phyloP scores from a whole-genome alignment of 1,140 invertebrate species.

The Drosophila serrata region DNA sequence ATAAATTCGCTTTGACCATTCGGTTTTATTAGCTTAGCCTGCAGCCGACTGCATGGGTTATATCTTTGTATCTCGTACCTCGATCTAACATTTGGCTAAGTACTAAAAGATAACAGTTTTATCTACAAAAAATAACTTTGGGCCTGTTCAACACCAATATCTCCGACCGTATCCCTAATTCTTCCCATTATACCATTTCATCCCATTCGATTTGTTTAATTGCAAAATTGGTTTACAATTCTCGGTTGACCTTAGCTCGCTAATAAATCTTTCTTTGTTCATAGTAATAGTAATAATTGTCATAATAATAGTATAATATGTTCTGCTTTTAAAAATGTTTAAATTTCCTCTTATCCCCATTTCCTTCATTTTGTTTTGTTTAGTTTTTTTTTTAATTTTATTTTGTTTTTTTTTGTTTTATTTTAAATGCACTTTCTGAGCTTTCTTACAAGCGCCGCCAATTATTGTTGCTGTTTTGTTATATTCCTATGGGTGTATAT shows the following conservation, averaged over 20 bases:
- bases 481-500: constrained; percentile 45
- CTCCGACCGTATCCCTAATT: constrained; percentile 21
- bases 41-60: constrained; percentile 57
- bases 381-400: constrained; percentile 49
- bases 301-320: constrained; percentile 74
- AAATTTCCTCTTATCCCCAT: constrained; percentile 30
- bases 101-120: constrained; percentile 83
- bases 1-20: constrained; percentile 81
- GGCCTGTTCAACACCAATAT: constrained; percentile 52
- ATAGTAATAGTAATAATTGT: constrained; percentile 77
- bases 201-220: constrained; percentile 64
- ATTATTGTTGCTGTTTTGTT: constrained; percentile 82
- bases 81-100: constrained; percentile 82
- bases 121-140: constrained; percentile 81
- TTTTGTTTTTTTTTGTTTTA: constrained; percentile 48
- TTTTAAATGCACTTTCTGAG: constrained; percentile 84
- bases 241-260: constrained; percentile 66
- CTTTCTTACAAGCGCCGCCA: constrained; percentile 83
- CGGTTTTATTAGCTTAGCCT: constrained; percentile 69
- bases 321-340: constrained; percentile 67
- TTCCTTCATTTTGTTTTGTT: constrained; percentile 15
- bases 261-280: constrained; percentile 74
- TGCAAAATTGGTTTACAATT: constrained; percentile 72
- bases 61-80: constrained; percentile 43
- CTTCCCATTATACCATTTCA: constrained; percentile 15